Evolutionary conservation across 2,888 invertebrate genomes (phyloP), one percentile per base, ranked within the genome.

Genomic region (Tetragonisca angustula): DNA sequence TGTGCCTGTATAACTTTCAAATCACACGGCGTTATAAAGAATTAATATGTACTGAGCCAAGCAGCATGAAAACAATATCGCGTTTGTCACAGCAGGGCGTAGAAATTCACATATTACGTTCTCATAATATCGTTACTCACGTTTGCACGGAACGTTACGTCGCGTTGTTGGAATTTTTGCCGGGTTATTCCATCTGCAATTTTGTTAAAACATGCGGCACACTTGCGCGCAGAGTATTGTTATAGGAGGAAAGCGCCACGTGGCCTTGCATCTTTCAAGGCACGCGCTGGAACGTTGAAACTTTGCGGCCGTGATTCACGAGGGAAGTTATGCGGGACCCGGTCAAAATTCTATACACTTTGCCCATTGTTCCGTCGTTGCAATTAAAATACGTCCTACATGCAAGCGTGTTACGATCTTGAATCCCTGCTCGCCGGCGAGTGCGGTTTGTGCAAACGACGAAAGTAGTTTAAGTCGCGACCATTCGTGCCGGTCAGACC

Each of bases 261-360:
- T 49, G 74, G 70, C 62, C 61, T 79, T 64, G 74, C 85, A 77
- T 81, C 59, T 85, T 76, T 74, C 69, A 70, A 81, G 54, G 72
- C 81, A 75, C 81, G 82, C 76, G 72, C 50, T 49, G 32, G 32
- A 32, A 79, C 32, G 36, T 62, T 19, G 68, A 59, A 76, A 67
- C 74, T 59, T 27, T 15, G 21, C 54, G 56, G 64, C 17, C 64
- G 75, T 87, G 87, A 87, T 85, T 87, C 87, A 85, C 71, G 75
- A 62, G 71, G 73, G 85, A 81, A 83, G 81, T 81, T 80, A 87
- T 79, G 80, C 79, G 77, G 62, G 61, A 56, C 54, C 67, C 65
- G 6, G 76, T 70, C 67, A 76, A 81, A 82, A 87, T 82, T 87
- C 84, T 69, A 65, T 74, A 56, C 83, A 56, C 67, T 64, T 76